Evolutionary conservation across 2,797 vertebrate species (phyloP).

Genomic region (Garrulus glandarius): DNA sequence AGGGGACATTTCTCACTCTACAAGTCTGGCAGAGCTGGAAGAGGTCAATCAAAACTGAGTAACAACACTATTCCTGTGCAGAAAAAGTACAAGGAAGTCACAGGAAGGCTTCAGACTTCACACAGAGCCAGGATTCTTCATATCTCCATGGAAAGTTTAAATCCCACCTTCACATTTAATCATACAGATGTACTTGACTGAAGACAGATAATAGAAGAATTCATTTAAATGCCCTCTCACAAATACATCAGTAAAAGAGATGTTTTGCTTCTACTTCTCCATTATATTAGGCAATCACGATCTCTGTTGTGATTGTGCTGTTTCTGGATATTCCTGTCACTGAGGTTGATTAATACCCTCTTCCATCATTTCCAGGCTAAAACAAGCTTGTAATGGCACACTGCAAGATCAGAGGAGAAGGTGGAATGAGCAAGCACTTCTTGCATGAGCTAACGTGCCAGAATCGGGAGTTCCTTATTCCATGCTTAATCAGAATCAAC

Average conservation of each 20-base stretch:
- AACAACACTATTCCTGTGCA: not conserved
- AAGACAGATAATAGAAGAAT: not conserved
- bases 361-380: not conserved
- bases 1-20: not conserved
- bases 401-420: not conserved
- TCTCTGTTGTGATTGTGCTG: not conserved
- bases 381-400: not conserved
- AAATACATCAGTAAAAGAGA: not conserved
- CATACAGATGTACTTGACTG: not conserved
- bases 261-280: not conserved
- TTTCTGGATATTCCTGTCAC: not conserved
- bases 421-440: not conserved
- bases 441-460: not conserved
- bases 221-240: not conserved
- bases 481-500: not conserved
- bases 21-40: not conserved
- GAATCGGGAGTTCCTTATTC: not conserved
- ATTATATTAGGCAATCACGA: not conserved
- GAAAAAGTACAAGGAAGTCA: not conserved
- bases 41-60: not conserved
- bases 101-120: not conserved
- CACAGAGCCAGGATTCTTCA: not conserved
- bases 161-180: not conserved
- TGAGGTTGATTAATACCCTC: not conserved
- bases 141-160: not conserved